These are phyloP conservation scores for Trichomycterus rosablanca DNA, from an alignment of 2,113 vertebrate genomes.

Conservation along the genomic window DNA sequence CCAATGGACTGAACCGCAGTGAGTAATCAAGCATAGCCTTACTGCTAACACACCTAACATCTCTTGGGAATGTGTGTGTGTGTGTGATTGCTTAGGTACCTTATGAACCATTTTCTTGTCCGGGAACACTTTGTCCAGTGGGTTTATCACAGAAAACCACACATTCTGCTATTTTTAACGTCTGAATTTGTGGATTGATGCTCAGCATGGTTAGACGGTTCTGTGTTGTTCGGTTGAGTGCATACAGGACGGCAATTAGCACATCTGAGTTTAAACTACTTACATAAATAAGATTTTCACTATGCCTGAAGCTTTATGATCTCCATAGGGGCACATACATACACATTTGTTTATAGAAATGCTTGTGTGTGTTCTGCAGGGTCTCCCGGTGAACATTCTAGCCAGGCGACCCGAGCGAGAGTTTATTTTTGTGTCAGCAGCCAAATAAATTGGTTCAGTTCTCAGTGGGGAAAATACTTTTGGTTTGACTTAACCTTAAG, in stretches of 20 bases:
- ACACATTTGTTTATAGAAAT: neutral
- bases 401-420: too few relatives aligned
- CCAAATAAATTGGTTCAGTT: too few relatives aligned
- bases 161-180: constrained; percentile 6
- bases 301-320: neutral
- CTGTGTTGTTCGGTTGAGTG: neutral
- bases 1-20: constrained; percentile 28
- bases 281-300: too few relatives aligned
- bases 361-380: neutral
- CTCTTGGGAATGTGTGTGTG: constrained; percentile 9
- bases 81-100: constrained; percentile 6
- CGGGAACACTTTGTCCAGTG: constrained; percentile 2
- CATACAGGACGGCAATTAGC: too few relatives aligned
- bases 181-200: too few relatives aligned
- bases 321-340: neutral
- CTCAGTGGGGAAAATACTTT: too few relatives aligned
- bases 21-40: constrained; percentile 39
- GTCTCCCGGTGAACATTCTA: too few relatives aligned
- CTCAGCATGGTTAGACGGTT: too few relatives aligned
- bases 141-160: constrained; percentile 3
- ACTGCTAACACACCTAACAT: constrained; percentile 17
- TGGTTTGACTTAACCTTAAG: too few relatives aligned
- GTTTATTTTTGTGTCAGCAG: too few relatives aligned
- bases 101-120: constrained; percentile 11
- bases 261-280: too few relatives aligned